Evolutionary conservation across 2,113 vertebrate species (phyloP), one percentile per base, ranked within the genome.

Genomic region (Engystomops pustulosus): DNA sequence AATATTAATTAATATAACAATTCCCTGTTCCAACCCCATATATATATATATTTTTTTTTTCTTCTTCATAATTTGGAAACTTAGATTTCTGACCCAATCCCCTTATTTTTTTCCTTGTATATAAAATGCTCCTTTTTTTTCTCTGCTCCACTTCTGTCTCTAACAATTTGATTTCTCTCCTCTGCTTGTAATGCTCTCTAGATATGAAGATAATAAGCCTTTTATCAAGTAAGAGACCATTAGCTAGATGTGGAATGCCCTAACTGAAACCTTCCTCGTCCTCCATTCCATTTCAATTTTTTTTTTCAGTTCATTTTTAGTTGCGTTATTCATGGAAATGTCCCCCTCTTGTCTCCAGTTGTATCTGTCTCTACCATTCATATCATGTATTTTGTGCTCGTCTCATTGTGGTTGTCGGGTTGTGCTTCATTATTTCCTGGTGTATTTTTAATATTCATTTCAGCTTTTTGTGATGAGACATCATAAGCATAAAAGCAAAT

Each of bases 171-270:
- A 95, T 98, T 96, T 98, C 95, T 99, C 95, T 99, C 94, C 96
- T 95, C 95, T 96, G 96, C 97, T 96, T 96, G 94, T 97, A 96
- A 96, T 94, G 96, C 96, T 97, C 93, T 97, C 96, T 99, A 99
- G 98, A 96, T 99, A 99, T 99, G 98, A 99, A 98, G 98, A 99
- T 98, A 99, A 99, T 99, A 99, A 99, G 95, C 96, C 93, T 94
- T 98, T 98, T 96, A 97, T 99, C 97, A 99, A 99, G 98, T 99
- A 99, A 99, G 98, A 95, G 98, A 95, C 95, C 94, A 94, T 94
- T 95, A 96, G 95, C 94, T 94, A 96, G 95, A 96, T 94, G 91
- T 95, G 93, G 91, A 93, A 93, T 94, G 93, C 94, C 92, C 91
- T 94, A 92, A 92, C 90, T 86, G 90, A 90, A 93, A 93, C 89